phyloP scores from a whole-genome alignment of 2,113 vertebrate genomes.

The Xiphophorus hellerii region DNA sequence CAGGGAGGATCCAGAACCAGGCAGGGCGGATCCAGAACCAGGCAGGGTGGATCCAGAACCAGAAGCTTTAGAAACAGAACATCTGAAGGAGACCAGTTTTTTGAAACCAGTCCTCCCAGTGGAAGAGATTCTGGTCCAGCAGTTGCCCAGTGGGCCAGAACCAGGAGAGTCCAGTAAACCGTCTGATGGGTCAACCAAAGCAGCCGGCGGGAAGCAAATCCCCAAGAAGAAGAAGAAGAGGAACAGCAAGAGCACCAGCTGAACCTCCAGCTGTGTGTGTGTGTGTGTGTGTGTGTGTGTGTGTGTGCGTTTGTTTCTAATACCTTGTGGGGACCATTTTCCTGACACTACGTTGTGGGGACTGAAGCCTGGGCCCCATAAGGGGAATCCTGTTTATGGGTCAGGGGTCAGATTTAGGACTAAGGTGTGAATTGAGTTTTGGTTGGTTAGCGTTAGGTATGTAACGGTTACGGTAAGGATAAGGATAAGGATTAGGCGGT shows the following conservation, averaged over 20 bases:
- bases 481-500: too few relatives aligned
- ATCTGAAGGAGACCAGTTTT: background rate
- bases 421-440: too few relatives aligned
- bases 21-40: background rate
- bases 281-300: background rate
- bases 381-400: too few relatives aligned
- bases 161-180: background rate
- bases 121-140: background rate
- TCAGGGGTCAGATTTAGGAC: too few relatives aligned
- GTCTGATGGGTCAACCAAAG: background rate
- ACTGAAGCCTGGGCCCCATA: too few relatives aligned
- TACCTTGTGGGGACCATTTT: too few relatives aligned
- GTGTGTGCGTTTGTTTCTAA: background rate
- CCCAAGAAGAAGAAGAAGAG: constrained; percentile 76
- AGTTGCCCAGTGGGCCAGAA: constrained; percentile 9
- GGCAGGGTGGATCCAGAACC: background rate
- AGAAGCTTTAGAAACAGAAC: background rate
- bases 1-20: background rate
- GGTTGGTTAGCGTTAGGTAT: background rate
- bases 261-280: constrained; percentile 6
- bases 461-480: too few relatives aligned
- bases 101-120: constrained; percentile 6
- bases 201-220: constrained; percentile 37
- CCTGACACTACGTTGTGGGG: too few relatives aligned
- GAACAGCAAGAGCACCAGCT: constrained; percentile 47